Conservation (phyloP, 2,888 invertebrate genomes). For the Troglohyphantes excavatus region DNA sequence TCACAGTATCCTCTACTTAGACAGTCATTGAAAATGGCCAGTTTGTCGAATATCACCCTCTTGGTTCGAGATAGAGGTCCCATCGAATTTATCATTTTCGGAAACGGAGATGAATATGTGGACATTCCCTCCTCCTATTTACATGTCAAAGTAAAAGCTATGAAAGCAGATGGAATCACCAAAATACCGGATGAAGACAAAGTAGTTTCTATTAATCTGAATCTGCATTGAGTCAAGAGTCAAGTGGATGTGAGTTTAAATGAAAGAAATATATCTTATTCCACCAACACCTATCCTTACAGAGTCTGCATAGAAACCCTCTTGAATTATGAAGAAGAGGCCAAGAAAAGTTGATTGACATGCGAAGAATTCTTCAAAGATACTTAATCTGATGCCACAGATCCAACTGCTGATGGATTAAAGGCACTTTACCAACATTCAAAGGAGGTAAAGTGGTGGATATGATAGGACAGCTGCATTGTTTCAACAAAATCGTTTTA, state of each 20-base stretch:
- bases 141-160: slow-evolving; percentile 49
- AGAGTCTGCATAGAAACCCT: slow-evolving; percentile 48
- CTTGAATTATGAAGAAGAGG: slow-evolving; percentile 46
- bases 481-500: slow-evolving; percentile 36
- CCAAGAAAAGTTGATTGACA: slow-evolving; percentile 31
- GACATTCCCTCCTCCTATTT: slow-evolving; percentile 17
- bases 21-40: slow-evolving; percentile 48
- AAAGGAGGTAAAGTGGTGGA: slow-evolving; percentile 29
- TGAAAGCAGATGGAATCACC: slow-evolving; percentile 29
- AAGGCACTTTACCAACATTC: background rate
- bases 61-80: slow-evolving; percentile 39
- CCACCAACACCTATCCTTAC: background rate
- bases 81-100: slow-evolving; percentile 30
- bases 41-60: slow-evolving; percentile 59
- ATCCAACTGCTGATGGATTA: background rate
- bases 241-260: slow-evolving; percentile 52
- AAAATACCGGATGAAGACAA: background rate
- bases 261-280: background rate
- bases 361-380: slow-evolving; percentile 33
- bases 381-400: background rate
- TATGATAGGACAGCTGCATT: slow-evolving; percentile 57
- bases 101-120: slow-evolving; percentile 43
- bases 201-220: slow-evolving; percentile 21
- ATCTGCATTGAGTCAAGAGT: slow-evolving; percentile 31
- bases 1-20: slow-evolving; percentile 2